Conservation (phyloP, 2,888 invertebrate species). For the Netelia melanura region DNA sequence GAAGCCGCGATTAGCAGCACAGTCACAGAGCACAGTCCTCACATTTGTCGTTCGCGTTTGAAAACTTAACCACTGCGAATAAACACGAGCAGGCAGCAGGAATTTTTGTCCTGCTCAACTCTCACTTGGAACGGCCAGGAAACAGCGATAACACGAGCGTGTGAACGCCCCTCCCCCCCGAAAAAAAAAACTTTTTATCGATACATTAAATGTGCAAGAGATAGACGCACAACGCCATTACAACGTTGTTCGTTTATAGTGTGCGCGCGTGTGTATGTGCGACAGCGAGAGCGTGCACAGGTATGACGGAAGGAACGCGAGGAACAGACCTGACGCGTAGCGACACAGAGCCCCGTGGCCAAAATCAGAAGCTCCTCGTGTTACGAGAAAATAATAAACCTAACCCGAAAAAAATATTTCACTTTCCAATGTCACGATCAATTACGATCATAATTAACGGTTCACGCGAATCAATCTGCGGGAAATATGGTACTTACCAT, state of each 20-base stretch:
- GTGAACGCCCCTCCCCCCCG: conserved; percentile 32
- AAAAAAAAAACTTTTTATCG: conserved; percentile 70
- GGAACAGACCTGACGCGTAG: background rate
- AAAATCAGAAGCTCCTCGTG: background rate
- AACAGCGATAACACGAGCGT: conserved; percentile 3
- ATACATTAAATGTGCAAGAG: conserved; percentile 78
- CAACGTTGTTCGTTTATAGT: conserved; percentile 69
- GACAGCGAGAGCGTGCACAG: background rate
- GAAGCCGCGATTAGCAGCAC: background rate
- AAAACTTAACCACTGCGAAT: background rate
- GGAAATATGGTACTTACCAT: conserved; percentile 10
- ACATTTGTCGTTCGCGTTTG: background rate
- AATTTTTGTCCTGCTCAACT: background rate
- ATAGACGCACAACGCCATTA: conserved; percentile 82
- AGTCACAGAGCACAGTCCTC: background rate
- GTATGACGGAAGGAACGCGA: background rate
- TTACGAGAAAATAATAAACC: background rate
- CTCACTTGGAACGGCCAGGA: background rate
- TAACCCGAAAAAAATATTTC: conserved; percentile 6
- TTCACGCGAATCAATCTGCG: background rate
- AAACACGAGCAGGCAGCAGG: background rate
- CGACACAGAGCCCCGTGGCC: background rate
- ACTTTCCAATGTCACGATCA: background rate
- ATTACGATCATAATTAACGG: background rate
- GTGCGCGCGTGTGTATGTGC: conserved; percentile 15